Evolutionary conservation across 2,113 vertebrate genomes (phyloP), one percentile per base, ranked within the genome.

Genomic region (Aphyosemion australe): DNA sequence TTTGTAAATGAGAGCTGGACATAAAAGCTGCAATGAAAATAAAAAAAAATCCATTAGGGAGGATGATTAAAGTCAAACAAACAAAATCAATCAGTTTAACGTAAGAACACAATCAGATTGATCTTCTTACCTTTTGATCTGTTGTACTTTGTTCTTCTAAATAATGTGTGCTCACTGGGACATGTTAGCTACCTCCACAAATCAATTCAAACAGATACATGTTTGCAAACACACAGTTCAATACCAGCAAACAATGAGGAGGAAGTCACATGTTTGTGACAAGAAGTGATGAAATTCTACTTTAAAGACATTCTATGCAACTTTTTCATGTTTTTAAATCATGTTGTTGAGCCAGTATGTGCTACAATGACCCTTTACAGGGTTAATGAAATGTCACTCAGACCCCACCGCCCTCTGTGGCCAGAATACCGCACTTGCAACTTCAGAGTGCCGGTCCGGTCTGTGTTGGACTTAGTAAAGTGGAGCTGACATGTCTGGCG

Each of bases 191-290:
- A 37, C 4, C 34, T 37, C 34, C 7, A 8, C 1, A 59, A 73
- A 60, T 20, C 37, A 21, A 1, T 55, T 12, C 19, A 10, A 61
- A 46, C 41, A 18, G 10, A 9, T 14, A 46, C 20, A 12, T n/a
- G 60, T 57, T 52, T 63, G 6, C 13, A 55, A 16, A 26, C 9
- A 1, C 26, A 12, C n/a, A 34, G 18, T 56, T 16, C 6, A 21
- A 70, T 49, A 51, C 32, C 56, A 43, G 12, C 5, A 26, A 53
- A 72, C 49, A 55, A 51, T 49, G 18, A 41, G 55, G 69, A 61
- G 55, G 0, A 48, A 70, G 67, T 55, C 41, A n/a, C 50, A 15
- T 50, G 8, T 34, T 21, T 9, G 47, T 52, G 20, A 42, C 9
- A 12, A 42, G 12, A 42, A 42, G 41, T 12, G 12, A 42, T 42